These are phyloP conservation scores for Macrotrachela quadricornifera DNA, from an alignment of 1,140 invertebrate species.

Conservation along the genomic window DNA sequence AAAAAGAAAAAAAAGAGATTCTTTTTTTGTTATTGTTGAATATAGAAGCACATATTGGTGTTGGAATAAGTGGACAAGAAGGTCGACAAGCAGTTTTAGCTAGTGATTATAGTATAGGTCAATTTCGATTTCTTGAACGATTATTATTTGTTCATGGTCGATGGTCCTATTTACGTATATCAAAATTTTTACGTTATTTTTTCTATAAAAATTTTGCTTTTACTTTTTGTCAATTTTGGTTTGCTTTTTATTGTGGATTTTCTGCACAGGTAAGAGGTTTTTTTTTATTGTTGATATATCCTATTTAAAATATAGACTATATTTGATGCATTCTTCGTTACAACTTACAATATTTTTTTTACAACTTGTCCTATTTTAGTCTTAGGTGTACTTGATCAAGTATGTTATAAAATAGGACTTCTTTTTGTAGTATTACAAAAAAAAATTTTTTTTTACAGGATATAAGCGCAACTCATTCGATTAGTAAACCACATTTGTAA, in stretches of 20 bases:
- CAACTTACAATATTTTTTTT: conserved; percentile 92
- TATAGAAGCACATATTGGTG: conserved; percentile 84
- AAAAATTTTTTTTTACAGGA: conserved; percentile 32
- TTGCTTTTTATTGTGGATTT: conserved; percentile 96
- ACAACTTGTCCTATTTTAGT: conserved; percentile 80
- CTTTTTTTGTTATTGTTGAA: conserved; percentile 14
- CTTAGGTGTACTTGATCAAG: conserved; percentile 81
- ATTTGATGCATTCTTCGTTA: conserved; percentile 92
- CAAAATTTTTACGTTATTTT: conserved; percentile 91
- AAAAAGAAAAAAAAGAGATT: neutral
- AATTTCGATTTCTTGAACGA: conserved; percentile 84
- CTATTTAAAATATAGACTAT: conserved; percentile 51
- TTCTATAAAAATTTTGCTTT: conserved; percentile 99
- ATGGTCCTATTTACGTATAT: conserved; percentile 83
- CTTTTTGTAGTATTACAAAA: too few relatives aligned
- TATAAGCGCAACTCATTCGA: conserved; percentile 60
- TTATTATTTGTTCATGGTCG: conserved; percentile 85
- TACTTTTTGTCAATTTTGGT: conserved; percentile 96
- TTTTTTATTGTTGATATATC: neutral
- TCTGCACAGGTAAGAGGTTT: conserved; percentile 65
- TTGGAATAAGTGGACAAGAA: conserved; percentile 93
- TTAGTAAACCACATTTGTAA: conserved; percentile 46
- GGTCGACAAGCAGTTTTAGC: conserved; percentile 92
- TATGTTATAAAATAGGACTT: conserved; percentile 7
- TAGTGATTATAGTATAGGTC: conserved; percentile 87